Evolutionary conservation across 2,888 invertebrate species (phyloP), one percentile per base, ranked within the genome.

Genomic region (Nomada ruficornis): DNA sequence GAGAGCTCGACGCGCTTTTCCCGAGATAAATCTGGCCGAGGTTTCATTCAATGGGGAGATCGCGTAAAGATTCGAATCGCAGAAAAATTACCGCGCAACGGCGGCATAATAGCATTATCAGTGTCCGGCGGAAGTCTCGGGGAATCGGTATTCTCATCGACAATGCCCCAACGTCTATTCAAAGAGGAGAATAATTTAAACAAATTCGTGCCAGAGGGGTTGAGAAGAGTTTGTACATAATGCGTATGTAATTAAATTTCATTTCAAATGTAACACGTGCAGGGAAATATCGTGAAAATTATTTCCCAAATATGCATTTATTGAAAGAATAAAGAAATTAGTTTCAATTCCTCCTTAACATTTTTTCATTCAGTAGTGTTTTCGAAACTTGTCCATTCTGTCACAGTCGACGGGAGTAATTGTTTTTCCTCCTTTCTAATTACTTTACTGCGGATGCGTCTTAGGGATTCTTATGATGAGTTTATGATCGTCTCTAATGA

Each of bases 1-100:
- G 70, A 64, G 23, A 54, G 63, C 18, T 26, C 47, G 47, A 23
- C 79, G 52, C 47, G 79, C 71, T 80, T 78, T 78, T 67, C 75
- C 80, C 80, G 71, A 81, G 82, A 80, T 80, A 79, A 67, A 67
- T 79, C 79, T 67, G 73, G 67, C 47, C 67, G 69, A 54, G 83
- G 86, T 88, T 88, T 86, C 88, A 88, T 88, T 88, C 63, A 88
- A 88, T 88, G 88, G 86, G 54, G 71, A 86, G 88, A 88, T 88
- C 80, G 88, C 88, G 88, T 85, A 82, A 86, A 88, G 86, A 88
- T 88, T 77, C 59, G 70, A 29, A 29, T 54, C 50, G 72, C 65
- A 67, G 80, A 88, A 88, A 88, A 88, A 88, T 87, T 47, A 73
- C 72, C 62, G 67, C 54, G 64, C 67, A 72, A 68, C 52, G 60